Evolutionary conservation across 2,888 invertebrate genomes (phyloP).

Genomic region (Leucozona laternaria): DNA sequence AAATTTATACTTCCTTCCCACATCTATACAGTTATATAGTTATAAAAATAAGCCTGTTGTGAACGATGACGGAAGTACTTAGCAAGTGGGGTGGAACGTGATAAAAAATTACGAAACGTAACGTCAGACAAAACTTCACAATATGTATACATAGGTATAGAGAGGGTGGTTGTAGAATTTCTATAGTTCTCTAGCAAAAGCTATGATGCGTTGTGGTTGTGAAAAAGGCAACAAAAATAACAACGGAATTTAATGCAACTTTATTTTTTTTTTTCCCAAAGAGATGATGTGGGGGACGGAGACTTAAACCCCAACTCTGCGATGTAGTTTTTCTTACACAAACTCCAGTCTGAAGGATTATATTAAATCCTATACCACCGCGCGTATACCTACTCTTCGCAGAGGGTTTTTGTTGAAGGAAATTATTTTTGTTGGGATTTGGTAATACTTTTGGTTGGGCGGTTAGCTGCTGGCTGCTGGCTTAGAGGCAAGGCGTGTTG

Average conservation of each 20-base stretch:
- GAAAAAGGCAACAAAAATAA: slow-evolving; percentile 64
- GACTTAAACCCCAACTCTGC: slow-evolving; percentile 46
- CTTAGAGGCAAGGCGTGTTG: slow-evolving; percentile 53
- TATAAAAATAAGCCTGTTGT: slow-evolving; percentile 60
- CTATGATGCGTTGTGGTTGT: slow-evolving; percentile 31
- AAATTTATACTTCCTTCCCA: slow-evolving; percentile 18
- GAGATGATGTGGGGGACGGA: background rate
- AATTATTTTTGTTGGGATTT: slow-evolving; percentile 65
- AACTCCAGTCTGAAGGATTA: slow-evolving; percentile 67
- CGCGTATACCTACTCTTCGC: background rate
- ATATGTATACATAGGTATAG: background rate
- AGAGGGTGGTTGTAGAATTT: slow-evolving; percentile 12
- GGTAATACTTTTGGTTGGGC: slow-evolving; percentile 28
- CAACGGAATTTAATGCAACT: slow-evolving; percentile 69
- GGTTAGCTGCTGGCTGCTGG: slow-evolving; percentile 14
- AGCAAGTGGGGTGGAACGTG: slow-evolving; percentile 75
- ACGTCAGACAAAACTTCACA: slow-evolving; percentile 38
- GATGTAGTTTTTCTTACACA: slow-evolving; percentile 12
- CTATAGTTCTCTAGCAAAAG: slow-evolving; percentile 1
- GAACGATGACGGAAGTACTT: slow-evolving; percentile 75
- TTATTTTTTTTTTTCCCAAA: slow-evolving; percentile 24
- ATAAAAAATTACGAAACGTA: slow-evolving; percentile 76
- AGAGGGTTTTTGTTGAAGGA: slow-evolving; percentile 28
- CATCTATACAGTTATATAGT: background rate
- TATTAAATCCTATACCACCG: slow-evolving; percentile 24